Evolutionary conservation across 2,797 vertebrate genomes (phyloP).

Genomic region (Micrastur ruficollis): DNA sequence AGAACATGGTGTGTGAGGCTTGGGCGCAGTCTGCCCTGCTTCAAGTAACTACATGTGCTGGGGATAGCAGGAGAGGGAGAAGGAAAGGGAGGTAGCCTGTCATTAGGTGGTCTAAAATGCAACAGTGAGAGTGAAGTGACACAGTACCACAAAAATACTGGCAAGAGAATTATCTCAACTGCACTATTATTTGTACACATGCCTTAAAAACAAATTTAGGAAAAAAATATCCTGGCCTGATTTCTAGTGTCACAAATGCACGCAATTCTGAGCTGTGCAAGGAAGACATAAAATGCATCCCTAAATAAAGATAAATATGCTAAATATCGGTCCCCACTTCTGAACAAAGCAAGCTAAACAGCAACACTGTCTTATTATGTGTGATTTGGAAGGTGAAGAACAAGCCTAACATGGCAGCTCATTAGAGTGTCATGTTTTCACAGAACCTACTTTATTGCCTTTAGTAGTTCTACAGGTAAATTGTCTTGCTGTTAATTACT

Average conservation of each 20-base stretch:
- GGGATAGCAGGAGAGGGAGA: background rate
- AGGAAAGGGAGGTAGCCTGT: background rate
- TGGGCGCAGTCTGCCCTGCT: background rate
- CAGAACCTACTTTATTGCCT: background rate
- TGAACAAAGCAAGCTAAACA: background rate
- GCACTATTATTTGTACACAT: background rate
- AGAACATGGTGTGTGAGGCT: background rate
- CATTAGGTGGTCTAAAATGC: background rate
- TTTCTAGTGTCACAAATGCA: background rate
- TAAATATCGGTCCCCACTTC: background rate
- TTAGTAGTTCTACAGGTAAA: background rate
- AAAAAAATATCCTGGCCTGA: background rate
- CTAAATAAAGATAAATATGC: background rate
- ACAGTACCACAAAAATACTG: background rate
- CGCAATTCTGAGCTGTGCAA: background rate
- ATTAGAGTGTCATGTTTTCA: background rate
- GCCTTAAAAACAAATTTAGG: background rate
- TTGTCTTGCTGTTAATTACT: slow-evolving; percentile 50
- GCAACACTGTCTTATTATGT: background rate
- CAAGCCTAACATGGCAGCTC: background rate
- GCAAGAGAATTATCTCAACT: background rate
- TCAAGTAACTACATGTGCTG: background rate
- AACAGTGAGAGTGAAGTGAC: background rate
- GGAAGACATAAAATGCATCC: background rate
- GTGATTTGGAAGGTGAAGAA: background rate